phyloP scores from a whole-genome alignment of 2,797 vertebrate genomes.

The Potorous gilbertii region DNA sequence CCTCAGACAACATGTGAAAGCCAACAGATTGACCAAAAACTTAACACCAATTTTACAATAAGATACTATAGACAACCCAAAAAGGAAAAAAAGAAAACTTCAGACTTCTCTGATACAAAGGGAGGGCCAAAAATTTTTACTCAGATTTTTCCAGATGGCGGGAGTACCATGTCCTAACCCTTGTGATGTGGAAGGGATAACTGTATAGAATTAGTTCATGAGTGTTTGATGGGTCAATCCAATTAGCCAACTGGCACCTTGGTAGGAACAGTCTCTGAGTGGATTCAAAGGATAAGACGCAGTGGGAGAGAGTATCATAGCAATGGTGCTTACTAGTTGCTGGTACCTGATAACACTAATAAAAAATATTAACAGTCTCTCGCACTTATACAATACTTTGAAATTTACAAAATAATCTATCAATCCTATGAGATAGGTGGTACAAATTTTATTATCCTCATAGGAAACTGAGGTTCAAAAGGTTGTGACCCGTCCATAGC shows the following conservation, averaged over 20 bases:
- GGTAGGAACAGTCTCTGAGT: not conserved
- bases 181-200: no score
- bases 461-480: not conserved
- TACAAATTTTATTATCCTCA: not conserved
- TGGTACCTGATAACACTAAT: not conserved
- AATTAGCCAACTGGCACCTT: not conserved
- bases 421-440: not conserved
- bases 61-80: not conserved
- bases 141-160: not conserved
- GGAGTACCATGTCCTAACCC: no score
- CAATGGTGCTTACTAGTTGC: not conserved
- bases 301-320: not conserved
- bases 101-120: not conserved
- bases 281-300: no score
- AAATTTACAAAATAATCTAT: not conserved
- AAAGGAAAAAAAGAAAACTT: not conserved
- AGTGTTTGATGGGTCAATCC: not conserved
- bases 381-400: not conserved
- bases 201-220: no score
- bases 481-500: no score
- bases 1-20: not conserved
- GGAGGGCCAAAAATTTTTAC: not conserved
- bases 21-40: not conserved
- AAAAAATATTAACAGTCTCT: not conserved
- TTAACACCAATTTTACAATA: not conserved